Base-by-base conservation (phyloP, 53 echinoderm and acorn worm genomes). In the Actinopyga echinites region DNA sequence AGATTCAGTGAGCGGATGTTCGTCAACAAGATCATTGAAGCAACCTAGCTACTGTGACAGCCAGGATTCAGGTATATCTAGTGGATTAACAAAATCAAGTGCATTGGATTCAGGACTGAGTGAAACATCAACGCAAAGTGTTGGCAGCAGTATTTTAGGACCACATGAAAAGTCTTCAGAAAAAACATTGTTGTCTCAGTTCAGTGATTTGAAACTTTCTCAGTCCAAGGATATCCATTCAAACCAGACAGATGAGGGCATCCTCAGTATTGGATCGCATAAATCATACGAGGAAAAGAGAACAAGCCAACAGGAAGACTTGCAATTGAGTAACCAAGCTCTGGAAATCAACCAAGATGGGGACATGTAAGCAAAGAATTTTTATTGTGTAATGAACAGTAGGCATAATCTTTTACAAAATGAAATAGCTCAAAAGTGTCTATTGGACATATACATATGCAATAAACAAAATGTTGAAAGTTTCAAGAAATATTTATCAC, bases 321-420 rank as follows among this genome's bases (percentile, higher is more conserved):
- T 77, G 22, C 11, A 77, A 33, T 23, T 77, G 32, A 55, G 53
- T 2, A 20, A 77, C 0, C 30, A 77, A 55, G 77, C 77, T n/a
- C 49, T 55, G 12, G 54, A 53, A 77, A 26, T 55, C 54, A 77
- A 77, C 21, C 54, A 77, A 77, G 77, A 77, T 77, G 77, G 77
- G 17, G 77, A 77, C 28, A 77, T 77, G 77, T 77, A 54, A 77
- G 77, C 54, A 29, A 1, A 30, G 9, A 25, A 62, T 11, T 29
- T 19, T 26, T 24, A 6, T 61, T 61, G 1, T 8, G 20, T 62
- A 29, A 0, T 9, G 10, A 0, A 0, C 11, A 30, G 5, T 25
- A 26, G n/a, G n/a, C 49, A 8, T 15, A 17, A 15, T 8, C 0
- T 49, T 2, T 49, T 49, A 17, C n/a, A n/a, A n/a, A n/a, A n/a